A percentile compares a stretch with the other conserved stretches of the same genome.
phyloP scores from a whole-genome alignment of 1,140 invertebrate genomes.

The Platyscapa corneri region DNA sequence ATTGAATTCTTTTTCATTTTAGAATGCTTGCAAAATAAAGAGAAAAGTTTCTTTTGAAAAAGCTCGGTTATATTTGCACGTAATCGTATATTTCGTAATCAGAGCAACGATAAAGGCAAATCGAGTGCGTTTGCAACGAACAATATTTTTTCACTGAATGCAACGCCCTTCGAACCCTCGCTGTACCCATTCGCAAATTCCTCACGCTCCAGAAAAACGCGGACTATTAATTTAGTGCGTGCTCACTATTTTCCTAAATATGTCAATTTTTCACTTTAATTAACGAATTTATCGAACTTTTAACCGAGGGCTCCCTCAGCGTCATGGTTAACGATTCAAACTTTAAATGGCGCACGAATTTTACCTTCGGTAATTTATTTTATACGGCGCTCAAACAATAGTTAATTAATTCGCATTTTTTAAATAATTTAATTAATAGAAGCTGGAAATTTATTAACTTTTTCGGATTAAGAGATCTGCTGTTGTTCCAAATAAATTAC shows the following conservation, averaged over 20 bases:
- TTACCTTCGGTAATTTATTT: no score
- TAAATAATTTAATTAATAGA: no score
- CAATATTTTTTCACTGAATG: constrained; percentile 23
- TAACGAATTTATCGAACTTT: constrained; percentile 27
- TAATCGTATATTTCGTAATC: background rate
- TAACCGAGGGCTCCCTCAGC: background rate
- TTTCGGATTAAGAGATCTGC: no score
- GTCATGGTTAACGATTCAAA: no score
- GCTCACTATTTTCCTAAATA: constrained; percentile 1
- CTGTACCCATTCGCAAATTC: background rate
- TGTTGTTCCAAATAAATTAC: no score
- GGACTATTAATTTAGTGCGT: no score
- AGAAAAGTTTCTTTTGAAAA: constrained; percentile 11
- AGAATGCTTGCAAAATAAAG: constrained; percentile 25
- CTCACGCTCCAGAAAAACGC: no score
- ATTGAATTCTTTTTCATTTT: constrained; percentile 14
- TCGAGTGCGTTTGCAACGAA: constrained; percentile 35
- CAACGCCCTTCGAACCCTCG: no score
- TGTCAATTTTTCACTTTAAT: constrained; percentile 36
- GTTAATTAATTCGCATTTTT: no score
- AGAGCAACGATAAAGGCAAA: background rate
- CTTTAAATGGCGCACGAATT: no score
- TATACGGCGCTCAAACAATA: no score
- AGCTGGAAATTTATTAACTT: no score
- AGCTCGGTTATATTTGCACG: background rate